Evolutionary conservation across 2,888 invertebrate species (phyloP).

Genomic region (Mythimna lalbum): DNA sequence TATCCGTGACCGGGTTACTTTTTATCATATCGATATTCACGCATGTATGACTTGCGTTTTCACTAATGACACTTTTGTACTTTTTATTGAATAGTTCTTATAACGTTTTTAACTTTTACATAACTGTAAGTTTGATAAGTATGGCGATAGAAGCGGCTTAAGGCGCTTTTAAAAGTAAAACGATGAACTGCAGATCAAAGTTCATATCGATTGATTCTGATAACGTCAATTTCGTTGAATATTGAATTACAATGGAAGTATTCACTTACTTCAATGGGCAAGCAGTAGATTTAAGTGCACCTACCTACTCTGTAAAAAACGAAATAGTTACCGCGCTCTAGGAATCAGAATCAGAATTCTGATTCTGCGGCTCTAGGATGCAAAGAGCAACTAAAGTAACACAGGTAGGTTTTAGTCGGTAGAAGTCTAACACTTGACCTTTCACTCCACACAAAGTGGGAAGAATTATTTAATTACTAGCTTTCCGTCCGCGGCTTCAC

Average conservation of each 20-base stretch:
- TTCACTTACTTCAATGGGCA: not conserved
- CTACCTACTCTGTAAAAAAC: too few relatives aligned
- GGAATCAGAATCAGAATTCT: too few relatives aligned
- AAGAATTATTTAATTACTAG: too few relatives aligned
- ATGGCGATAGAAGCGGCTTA: conserved; percentile 2
- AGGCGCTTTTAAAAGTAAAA: conserved; percentile 13
- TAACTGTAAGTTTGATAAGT: conserved; percentile 26
- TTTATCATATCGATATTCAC: conserved; percentile 41
- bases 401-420: too few relatives aligned
- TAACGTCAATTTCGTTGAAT: conserved; percentile 2
- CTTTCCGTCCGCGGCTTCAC: too few relatives aligned
- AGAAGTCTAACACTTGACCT: too few relatives aligned
- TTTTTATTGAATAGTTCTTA: conserved; percentile 29
- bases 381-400: too few relatives aligned
- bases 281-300: not conserved
- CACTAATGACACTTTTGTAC: conserved; percentile 34
- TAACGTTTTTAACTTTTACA: conserved; percentile 20
- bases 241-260: conserved; percentile 11
- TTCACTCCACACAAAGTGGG: too few relatives aligned
- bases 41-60: conserved; percentile 58
- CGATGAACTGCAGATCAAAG: conserved; percentile 8
- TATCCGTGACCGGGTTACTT: conserved; percentile 58
- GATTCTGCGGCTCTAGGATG: too few relatives aligned
- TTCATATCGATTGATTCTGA: conserved; percentile 4
- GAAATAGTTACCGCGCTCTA: too few relatives aligned